Percentiles rank a stretch among this genome's conserved stretches.
Evolutionary conservation across 2,113 vertebrate species (phyloP).

Genomic region (Dipodomys spectabilis): DNA sequence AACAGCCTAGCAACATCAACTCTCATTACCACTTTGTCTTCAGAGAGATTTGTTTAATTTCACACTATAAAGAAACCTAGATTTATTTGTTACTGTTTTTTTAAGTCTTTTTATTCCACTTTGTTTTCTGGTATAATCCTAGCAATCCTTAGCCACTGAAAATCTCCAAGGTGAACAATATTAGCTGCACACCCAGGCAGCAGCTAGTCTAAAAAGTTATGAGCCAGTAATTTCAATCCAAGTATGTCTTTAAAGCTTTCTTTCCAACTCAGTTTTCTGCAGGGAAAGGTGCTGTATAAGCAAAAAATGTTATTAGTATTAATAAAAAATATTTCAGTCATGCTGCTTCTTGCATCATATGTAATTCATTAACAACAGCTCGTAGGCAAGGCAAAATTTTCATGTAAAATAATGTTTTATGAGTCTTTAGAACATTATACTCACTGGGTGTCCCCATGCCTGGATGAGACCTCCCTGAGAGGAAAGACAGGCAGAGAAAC

Average conservation of each 20-base stretch:
- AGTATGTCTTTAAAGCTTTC: slow-evolving; percentile 72
- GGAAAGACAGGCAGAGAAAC: slow-evolving; percentile 2
- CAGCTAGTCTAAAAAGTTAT: slow-evolving; percentile 55
- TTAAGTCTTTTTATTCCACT: neutral
- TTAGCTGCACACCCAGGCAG: neutral
- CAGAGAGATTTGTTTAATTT: neutral
- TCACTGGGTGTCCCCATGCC: slow-evolving; percentile 52
- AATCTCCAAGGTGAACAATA: neutral
- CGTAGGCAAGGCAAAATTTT: slow-evolving; percentile 64
- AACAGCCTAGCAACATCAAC: neutral
- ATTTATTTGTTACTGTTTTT: neutral
- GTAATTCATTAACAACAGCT: slow-evolving; percentile 78
- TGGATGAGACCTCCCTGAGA: slow-evolving; percentile 58
- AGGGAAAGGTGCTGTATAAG: slow-evolving; percentile 76
- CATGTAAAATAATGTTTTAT: slow-evolving; percentile 76
- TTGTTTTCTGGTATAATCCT: neutral
- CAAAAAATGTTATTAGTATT: slow-evolving; percentile 81
- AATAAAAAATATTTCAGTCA: slow-evolving; percentile 80
- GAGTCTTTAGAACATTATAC: slow-evolving; percentile 68
- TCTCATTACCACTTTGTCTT: neutral
- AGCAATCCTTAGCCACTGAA: neutral
- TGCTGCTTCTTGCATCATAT: slow-evolving; percentile 73
- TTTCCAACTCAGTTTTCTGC: slow-evolving; percentile 69
- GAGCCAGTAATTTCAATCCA: slow-evolving; percentile 66
- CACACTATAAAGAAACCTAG: neutral